Evolutionary conservation across 2,113 vertebrate species (phyloP).

Genomic region (Proterorhinus semilunaris): DNA sequence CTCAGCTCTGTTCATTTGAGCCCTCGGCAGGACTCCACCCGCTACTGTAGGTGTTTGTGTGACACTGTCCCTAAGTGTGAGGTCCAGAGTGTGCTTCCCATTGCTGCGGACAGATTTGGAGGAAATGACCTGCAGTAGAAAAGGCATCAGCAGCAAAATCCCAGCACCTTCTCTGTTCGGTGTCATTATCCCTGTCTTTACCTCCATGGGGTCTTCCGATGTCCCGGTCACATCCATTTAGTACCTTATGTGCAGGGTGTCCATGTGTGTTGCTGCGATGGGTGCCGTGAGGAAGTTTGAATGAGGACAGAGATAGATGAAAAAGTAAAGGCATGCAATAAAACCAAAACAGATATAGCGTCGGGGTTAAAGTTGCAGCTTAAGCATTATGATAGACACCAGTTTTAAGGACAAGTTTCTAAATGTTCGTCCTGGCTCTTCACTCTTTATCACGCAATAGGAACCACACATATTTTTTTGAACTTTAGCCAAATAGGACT

Average conservation of each 20-base stretch:
- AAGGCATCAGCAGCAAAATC: constrained; percentile 19
- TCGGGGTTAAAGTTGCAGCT: too few relatives aligned
- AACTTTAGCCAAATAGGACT: too few relatives aligned
- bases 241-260: background rate
- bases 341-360: too few relatives aligned
- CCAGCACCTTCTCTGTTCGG: background rate
- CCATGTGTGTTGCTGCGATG: background rate
- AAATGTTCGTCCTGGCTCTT: too few relatives aligned
- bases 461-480: too few relatives aligned
- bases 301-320: background rate
- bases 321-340: too few relatives aligned
- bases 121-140: constrained; percentile 38
- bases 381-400: too few relatives aligned
- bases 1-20: constrained; percentile 64
- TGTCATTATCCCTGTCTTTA: constrained; percentile 9
- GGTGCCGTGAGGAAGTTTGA: background rate
- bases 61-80: constrained; percentile 14
- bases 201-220: constrained; percentile 3
- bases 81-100: constrained; percentile 39
- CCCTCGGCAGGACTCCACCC: constrained; percentile 60
- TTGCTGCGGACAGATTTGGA: constrained; percentile 21
- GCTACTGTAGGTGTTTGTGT: constrained; percentile 22
- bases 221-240: constrained; percentile 4
- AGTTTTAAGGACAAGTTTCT: too few relatives aligned
- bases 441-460: too few relatives aligned